Conservation (phyloP, 2,888 invertebrate genomes). For the Aricia artaxerxes region DNA sequence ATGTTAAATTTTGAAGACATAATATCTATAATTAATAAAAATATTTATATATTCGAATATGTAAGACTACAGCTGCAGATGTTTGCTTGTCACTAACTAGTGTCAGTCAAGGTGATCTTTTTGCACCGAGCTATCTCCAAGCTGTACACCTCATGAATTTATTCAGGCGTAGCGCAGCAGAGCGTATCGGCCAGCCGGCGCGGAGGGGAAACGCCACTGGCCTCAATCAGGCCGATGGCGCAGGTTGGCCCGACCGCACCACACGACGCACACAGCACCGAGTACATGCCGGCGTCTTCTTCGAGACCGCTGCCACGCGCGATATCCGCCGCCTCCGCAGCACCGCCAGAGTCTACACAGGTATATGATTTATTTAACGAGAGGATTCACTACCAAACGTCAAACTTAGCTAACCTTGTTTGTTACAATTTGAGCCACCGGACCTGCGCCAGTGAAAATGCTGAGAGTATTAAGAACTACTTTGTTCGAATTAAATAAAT, state of each 20-base stretch:
- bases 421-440: too few species aligned
- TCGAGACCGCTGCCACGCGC: slow-evolving; percentile 81
- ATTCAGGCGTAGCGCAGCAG: slow-evolving; percentile 67
- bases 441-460: too few species aligned
- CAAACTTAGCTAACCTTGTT: too few species aligned
- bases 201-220: slow-evolving; percentile 90
- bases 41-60: neutral
- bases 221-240: slow-evolving; percentile 95
- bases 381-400: too few species aligned
- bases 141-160: neutral
- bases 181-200: slow-evolving; percentile 82
- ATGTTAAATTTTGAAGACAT: neutral
- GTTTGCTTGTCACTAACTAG: too few species aligned
- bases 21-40: neutral
- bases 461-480: too few species aligned
- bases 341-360: slow-evolving; percentile 72
- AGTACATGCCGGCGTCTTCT: slow-evolving; percentile 92
- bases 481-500: too few species aligned
- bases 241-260: slow-evolving; percentile 91
- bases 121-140: too few species aligned
- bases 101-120: too few species aligned
- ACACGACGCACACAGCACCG: slow-evolving; percentile 81
- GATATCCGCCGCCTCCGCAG: slow-evolving; percentile 81
- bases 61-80: too few species aligned
- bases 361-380: slow-evolving; percentile 37